Base-by-base conservation (phyloP, 2,797 vertebrate species). In the Pogoniulus pusillus region DNA sequence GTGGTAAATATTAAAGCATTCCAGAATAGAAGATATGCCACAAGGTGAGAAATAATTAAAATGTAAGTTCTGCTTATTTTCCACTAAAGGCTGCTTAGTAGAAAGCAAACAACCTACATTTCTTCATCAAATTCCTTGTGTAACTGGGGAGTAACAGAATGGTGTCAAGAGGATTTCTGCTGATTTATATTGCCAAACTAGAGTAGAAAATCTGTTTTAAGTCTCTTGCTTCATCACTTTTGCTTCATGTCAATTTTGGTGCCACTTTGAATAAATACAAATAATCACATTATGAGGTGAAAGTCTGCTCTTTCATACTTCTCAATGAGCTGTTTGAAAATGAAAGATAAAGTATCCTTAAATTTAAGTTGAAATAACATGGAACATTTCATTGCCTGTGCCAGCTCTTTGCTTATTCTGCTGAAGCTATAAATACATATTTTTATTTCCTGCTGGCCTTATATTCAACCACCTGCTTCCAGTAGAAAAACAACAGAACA, bases 361-460 rank as follows among this genome's bases (percentile, higher is more conserved):
- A 87, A 68, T 84, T 86, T 85, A 93, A 69, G 24, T 6, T 58
- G 45, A 88, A 91, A 75, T 62, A 76, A 86, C 10, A 69, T 43
- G 57, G 60, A 95, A 29, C 10, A n/a, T 79, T 91, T 76, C 93
- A 39, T 86, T 95, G 65, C 87, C 71, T 95, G 26, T 93, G 72
- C 51, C 45, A 91, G 77, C 59, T 88, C n/a, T 95, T 87, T 92
- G 73, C 59, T 94, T 82, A 87, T 94, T 94, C 74, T 86, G 59
- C 63, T 90, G 66, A 93, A 78, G 37, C 47, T 93, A 96, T 91
- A 95, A 93, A 94, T 95, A 91, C 68, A 95, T 77, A 75, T 82
- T 93, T 96, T 91, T 94, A 76, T 95, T 97, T 96, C 93, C 87
- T 88, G 47, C 43, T 96, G 93, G 72, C 47, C 80, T 94, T 91